phyloP scores from a whole-genome alignment of 2,797 vertebrate species.

The Microctenopoma steveboyesi region DNA sequence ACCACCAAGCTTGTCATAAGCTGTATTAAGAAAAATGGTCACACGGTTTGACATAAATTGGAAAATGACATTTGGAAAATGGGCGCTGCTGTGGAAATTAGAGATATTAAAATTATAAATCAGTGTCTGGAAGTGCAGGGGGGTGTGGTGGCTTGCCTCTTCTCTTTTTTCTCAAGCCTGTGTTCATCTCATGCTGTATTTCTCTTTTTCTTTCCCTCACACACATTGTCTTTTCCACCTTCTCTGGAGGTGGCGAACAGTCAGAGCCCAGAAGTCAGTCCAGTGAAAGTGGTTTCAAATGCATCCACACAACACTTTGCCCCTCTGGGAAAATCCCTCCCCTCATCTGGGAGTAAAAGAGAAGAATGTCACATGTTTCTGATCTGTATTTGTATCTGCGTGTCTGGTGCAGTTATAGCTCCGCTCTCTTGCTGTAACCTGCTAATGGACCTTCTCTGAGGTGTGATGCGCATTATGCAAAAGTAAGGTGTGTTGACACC shows the following conservation, averaged over 20 bases:
- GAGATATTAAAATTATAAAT: conserved; percentile 97
- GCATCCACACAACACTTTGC: conserved; percentile 49
- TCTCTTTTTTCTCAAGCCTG: conserved; percentile 42
- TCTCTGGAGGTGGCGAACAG: conserved; percentile 46
- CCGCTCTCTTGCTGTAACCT: conserved; percentile 67
- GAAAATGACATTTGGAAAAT: conserved; percentile 93
- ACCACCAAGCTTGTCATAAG: conserved; percentile 89
- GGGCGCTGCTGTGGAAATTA: conserved; percentile 89
- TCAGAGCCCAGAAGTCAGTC: conserved; percentile 53
- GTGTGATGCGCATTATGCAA: conserved; percentile 86
- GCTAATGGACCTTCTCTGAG: conserved; percentile 85
- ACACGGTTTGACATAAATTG: conserved; percentile 92
- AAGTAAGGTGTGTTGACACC: conserved; percentile 80
- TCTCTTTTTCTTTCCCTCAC: conserved; percentile 44
- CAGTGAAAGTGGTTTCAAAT: conserved; percentile 67
- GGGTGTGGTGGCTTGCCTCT: conserved; percentile 61
- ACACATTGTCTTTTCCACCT: conserved; percentile 51
- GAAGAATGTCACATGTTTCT: conserved; percentile 34
- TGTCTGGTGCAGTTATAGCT: conserved; percentile 49
- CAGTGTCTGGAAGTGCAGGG: conserved; percentile 85
- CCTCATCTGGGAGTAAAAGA: conserved; percentile 59
- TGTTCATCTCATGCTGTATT: conserved; percentile 44
- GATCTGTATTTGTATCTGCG: conserved; percentile 29
- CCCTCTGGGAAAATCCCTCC: conserved; percentile 51
- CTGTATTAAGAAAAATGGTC: conserved; percentile 93